Base-by-base conservation (phyloP, 1,140 invertebrate species). In the Andricus grossulariae region DNA sequence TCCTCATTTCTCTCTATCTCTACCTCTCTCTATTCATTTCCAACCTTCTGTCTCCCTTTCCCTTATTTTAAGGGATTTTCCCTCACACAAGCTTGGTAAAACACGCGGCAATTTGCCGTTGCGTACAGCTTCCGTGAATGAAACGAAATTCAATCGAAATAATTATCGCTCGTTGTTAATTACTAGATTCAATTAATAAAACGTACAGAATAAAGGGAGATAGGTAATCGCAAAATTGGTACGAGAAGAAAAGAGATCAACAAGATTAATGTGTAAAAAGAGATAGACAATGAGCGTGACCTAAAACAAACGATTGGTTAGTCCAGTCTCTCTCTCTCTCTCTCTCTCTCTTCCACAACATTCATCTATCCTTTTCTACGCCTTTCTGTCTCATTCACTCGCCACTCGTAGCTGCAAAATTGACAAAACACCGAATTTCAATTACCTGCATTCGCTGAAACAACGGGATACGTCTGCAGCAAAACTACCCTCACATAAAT, bases 111-210 rank as follows among this genome's bases (percentile, higher is more conserved):
- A 85, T 84, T 83, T 83, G 72, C 76, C 76, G 71, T 51, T 60
- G 51, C 71, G 55, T 71, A 16, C 71, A 71, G 71, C 75, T 71
- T 71, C 80, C 16, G 25, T 39, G 74, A 86, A 85, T 83, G 79
- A 82, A 86, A 86, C 79, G 81, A 87, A 82, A 84, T 88, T 85
- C 84, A 84, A 87, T 89, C 80, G 76, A 88, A 90, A 89, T 89
- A 87, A 89, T 89, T 87, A 88, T 83, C 83, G 77, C 80, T 52
- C 60, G 15, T 66, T 66, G 60, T 66, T 66, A 66, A 66, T 66
- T 66, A 39, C 39, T 45, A 66, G 21, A 66, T 66, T 66, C 25
- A 66, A 32, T 66, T 16, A 66, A 66, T 66, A 66, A 66, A 66
- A n/a, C 32, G 60, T 66, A 32, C 25, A 16, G 60, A 15, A 39